A percentile compares a stretch with the other conserved stretches of the same genome.
Evolutionary conservation across 2,113 vertebrate species (phyloP).

Genomic region (Gymnorhina tibicen): DNA sequence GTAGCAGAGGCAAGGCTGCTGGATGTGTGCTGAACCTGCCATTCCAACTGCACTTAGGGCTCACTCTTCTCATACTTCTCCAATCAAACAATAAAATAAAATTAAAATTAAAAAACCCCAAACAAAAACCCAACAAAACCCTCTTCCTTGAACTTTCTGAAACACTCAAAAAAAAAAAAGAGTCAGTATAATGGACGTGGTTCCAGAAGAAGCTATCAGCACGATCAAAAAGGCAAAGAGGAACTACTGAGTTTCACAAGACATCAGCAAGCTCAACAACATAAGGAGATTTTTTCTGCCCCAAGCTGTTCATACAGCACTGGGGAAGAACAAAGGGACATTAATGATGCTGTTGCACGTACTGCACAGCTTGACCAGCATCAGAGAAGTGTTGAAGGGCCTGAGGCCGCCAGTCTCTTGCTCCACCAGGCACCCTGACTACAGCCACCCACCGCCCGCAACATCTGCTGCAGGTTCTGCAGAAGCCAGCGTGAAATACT

Average conservation of each 20-base stretch:
- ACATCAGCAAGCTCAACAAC: not conserved
- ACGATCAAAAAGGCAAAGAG: not conserved
- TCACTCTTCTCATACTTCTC: not conserved
- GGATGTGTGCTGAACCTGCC: not conserved
- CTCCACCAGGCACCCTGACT: not conserved
- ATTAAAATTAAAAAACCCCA: accelerated
- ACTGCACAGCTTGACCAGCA: not conserved
- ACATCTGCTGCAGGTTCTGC: not conserved
- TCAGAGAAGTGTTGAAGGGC: not conserved
- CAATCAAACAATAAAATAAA: not conserved
- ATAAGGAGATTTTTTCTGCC: not conserved
- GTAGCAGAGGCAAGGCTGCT: not conserved
- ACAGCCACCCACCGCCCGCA: accelerated
- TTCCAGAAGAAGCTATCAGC: not conserved
- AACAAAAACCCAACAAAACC: not conserved
- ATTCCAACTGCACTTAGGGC: not conserved
- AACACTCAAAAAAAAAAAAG: not conserved
- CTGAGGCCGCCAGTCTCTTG: not conserved
- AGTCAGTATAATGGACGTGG: not conserved
- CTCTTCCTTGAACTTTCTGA: not conserved
- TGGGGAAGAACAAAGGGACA: not conserved
- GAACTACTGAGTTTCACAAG: not conserved
- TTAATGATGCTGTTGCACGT: not conserved
- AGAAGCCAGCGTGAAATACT: not conserved
- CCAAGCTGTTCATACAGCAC: not conserved